Percentiles rank a stretch among this genome's conserved stretches.
phyloP scores from a whole-genome alignment of 2,113 vertebrate species.

The Macquaria ambigua region DNA sequence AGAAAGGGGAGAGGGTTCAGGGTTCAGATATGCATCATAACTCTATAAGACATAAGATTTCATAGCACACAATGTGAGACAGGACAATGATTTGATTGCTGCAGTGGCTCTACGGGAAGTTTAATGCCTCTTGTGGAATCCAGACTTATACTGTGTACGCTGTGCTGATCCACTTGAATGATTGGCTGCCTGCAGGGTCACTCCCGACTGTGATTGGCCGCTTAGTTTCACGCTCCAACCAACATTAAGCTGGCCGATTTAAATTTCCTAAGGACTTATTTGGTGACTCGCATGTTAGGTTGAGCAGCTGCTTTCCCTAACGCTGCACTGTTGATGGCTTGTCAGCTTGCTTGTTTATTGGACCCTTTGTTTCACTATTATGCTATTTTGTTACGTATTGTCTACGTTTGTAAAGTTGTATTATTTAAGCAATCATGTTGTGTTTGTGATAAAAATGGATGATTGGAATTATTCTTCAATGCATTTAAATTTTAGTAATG shows the following conservation, averaged over 20 bases:
- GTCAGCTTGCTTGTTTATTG: not conserved
- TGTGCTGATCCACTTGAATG: not conserved
- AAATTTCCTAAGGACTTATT: constrained; percentile 14
- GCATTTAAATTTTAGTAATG: not conserved
- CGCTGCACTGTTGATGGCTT: not conserved
- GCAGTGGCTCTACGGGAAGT: not conserved
- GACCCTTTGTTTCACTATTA: not conserved
- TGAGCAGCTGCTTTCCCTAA: constrained; percentile 27
- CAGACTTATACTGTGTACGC: not conserved
- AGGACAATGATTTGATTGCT: not conserved
- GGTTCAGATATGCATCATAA: too few species aligned
- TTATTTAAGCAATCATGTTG: not conserved
- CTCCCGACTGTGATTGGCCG: constrained; percentile 12
- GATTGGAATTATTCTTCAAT: not conserved
- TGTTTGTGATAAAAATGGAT: not conserved
- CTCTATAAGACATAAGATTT: not conserved
- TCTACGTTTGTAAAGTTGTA: not conserved
- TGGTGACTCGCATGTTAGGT: constrained; percentile 12
- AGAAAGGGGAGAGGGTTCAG: not conserved
- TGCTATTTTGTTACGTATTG: not conserved
- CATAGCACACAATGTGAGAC: not conserved
- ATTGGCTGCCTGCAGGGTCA: constrained; percentile 19
- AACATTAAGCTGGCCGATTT: constrained; percentile 22
- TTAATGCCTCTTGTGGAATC: not conserved
- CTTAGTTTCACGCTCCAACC: constrained; percentile 29